These are phyloP conservation scores for Sepioteuthis lessoniana DNA, from an alignment of 2,888 invertebrate genomes.

Conservation along the genomic window DNA sequence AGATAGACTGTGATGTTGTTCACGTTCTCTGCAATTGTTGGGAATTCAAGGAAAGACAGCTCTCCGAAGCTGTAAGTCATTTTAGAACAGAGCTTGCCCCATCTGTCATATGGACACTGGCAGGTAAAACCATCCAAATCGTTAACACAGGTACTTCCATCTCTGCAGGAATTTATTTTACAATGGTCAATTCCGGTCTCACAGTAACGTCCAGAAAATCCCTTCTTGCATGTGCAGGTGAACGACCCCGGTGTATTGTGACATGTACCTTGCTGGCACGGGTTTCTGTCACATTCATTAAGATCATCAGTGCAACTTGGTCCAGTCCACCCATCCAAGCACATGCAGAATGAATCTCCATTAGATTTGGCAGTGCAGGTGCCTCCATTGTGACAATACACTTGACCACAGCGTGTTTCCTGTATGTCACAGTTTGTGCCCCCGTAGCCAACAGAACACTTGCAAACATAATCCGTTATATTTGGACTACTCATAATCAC, in stretches of 20 bases:
- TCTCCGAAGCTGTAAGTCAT: conserved; percentile 92
- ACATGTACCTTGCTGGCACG: conserved; percentile 89
- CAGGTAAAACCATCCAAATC: conserved; percentile 82
- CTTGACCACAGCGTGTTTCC: conserved; percentile 91
- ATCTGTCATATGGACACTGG: conserved; percentile 87
- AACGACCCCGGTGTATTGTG: conserved; percentile 63
- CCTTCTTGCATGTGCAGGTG: conserved; percentile 64
- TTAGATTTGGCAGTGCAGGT: conserved; percentile 78
- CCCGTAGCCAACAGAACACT: conserved; percentile 91
- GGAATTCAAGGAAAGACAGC: conserved; percentile 91
- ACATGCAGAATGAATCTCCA: conserved; percentile 58
- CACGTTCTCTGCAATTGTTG: conserved; percentile 84
- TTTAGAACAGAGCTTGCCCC: conserved; percentile 92
- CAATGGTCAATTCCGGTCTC: conserved; percentile 62
- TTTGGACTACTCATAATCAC: neutral
- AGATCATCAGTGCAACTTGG: conserved; percentile 63
- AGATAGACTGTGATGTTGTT: conserved; percentile 93
- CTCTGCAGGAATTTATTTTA: conserved; percentile 62
- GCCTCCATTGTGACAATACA: conserved; percentile 93
- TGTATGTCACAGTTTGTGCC: conserved; percentile 90
- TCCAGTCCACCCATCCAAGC: conserved; percentile 65
- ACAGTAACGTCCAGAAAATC: conserved; percentile 68
- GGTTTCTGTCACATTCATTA: conserved; percentile 85
- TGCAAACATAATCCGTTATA: conserved; percentile 84
- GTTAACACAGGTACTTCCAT: conserved; percentile 65